Conservation (phyloP, 2,113 vertebrate genomes). For the Dicerorhinus sumatrensis region DNA sequence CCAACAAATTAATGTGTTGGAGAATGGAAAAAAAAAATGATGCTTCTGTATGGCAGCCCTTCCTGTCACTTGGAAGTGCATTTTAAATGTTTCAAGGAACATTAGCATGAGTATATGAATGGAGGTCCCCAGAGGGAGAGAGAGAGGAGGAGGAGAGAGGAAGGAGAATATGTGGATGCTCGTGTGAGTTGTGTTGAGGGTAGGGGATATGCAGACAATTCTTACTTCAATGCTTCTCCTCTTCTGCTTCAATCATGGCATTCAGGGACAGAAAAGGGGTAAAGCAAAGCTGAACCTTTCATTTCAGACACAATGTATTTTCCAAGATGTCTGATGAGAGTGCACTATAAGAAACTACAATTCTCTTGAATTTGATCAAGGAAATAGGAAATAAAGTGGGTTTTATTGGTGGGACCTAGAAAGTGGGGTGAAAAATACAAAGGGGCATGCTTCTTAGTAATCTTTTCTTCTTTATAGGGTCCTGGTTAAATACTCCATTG, state of each 20-base stretch:
- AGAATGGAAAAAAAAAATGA: not conserved
- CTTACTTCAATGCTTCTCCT: not conserved
- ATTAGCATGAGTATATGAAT: not conserved
- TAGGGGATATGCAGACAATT: not conserved
- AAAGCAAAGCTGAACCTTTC: not conserved
- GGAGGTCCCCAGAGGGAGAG: not conserved
- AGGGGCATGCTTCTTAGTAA: not conserved
- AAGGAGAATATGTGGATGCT: not conserved
- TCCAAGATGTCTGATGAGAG: not conserved
- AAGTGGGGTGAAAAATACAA: not conserved
- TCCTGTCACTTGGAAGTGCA: constrained; percentile 47
- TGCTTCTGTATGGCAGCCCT: not conserved
- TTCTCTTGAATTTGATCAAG: not conserved
- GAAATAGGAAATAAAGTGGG: not conserved
- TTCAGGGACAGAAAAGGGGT: not conserved
- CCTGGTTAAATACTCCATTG: not conserved
- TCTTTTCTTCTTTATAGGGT: not conserved
- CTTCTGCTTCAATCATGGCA: not conserved
- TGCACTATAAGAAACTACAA: not conserved
- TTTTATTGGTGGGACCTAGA: not conserved
- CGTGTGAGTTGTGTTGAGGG: not conserved
- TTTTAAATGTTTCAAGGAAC: constrained; percentile 46
- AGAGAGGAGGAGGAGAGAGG: not conserved
- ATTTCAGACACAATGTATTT: not conserved
- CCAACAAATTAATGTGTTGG: not conserved